Evolutionary conservation across 2,797 vertebrate species (phyloP), one percentile per base, ranked within the genome.

Genomic region (Lophotriccus pileatus): DNA sequence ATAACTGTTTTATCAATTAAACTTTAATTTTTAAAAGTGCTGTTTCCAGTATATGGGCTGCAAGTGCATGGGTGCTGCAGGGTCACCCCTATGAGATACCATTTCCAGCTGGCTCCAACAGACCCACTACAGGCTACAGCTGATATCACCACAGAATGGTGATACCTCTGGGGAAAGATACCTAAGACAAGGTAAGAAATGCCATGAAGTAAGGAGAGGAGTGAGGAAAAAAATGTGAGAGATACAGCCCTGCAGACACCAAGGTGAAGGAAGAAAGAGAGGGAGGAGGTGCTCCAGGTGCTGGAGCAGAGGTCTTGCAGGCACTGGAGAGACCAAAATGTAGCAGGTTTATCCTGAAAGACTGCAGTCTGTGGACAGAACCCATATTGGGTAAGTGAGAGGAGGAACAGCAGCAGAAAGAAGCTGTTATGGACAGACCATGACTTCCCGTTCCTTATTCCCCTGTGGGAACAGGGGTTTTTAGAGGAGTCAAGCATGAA

Each of bases 41-140:
- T 5, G 20, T 83, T 87, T 76, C 14, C 44, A 37, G 10, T 6
- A 7, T 4, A 9, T 4, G 34, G 23, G 13, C 19, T 36, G 11
- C 34, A 69, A 22, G 8, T 41, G 19, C 13, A 15, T 15, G 23
- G 5, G 37, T 21, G 16, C 30, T 67, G 4, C 9, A 53, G 36
- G 2, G 10, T 53, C 22, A 66, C 6, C 2, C 19, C 13, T 53
- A 2, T 17, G 16, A 24, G n/a, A 3, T 6, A 8, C 8, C 13
- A 0, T 1, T 59, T 58, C 49, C 47, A 68, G 2, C 3, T 2
- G 1, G 4, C 8, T 85, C 19, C 60, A 81, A 3, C 0, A 0
- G 5, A 41, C 5, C 3, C 10, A 6, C 2, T 0, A 0, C 13
- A 59, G 14, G 18, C 9, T 8, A 18, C 9, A 64, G 9, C 16